Evolutionary conservation across 1,140 invertebrate genomes (phyloP), one percentile per base, ranked within the genome.

Genomic region (Lasioglossum baleicum): DNA sequence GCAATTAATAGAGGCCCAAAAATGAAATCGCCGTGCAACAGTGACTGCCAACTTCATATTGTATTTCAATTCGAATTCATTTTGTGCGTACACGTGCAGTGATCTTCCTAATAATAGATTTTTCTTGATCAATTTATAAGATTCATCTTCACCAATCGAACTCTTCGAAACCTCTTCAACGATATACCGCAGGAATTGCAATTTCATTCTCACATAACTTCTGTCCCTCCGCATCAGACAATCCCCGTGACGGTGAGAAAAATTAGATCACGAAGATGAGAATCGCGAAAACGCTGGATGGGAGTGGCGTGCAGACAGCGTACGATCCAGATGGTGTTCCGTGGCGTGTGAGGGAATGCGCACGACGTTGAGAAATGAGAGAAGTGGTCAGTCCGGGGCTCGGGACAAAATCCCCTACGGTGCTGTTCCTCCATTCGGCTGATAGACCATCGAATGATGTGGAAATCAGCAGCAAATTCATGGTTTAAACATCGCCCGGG

Each of bases 401-500:
- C 64, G 60, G 17, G 35, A 67, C 48, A 58, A 58, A 58, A 68
- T 68, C 64, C 51, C 13, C 44, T 15, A 53, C 44, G 61, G 44
- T 53, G 72, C 61, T 65, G 35, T 65, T 53, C 60, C 60, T 17
- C 10, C 44, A 44, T 13, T 11, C 44, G 7, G 26, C 56, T 40
- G 69, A 71, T 44, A 56, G 63, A 42, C 2, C 63, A 31, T 17
- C 63, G 56, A 71, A 61, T 26, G 56, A 61, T 40, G 56, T 15
- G 69, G 35, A 44, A 58, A 40, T 40, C 15, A 26, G 44, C 66
- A 35, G 56, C n/a, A 15, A 22, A n/a, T 51, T 75, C 48, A 75
- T 75, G 73, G 48, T 75, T 75, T 68, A 75, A 75, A 67, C 73
- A 75, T 75, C 48, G 63, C 5, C 2, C 7, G 17, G 7, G 35